Evolutionary conservation across 2,113 vertebrate species (phyloP), one percentile per base, ranked within the genome.

Genomic region (Tauraco erythrolophus): DNA sequence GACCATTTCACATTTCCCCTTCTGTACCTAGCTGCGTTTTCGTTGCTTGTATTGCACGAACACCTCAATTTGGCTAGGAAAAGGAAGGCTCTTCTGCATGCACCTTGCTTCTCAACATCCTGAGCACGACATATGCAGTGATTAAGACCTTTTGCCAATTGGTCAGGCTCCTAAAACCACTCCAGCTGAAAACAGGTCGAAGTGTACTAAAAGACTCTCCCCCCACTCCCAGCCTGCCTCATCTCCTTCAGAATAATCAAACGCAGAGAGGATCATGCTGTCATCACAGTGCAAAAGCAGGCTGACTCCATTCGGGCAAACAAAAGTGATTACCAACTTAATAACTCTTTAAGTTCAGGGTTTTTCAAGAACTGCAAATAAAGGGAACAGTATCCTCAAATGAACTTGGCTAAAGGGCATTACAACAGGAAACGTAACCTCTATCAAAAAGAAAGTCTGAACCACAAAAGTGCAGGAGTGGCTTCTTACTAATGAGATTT

Each of bases 161-260:
- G 8, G 7, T 41, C 58, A 41, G 22, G 45, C 41, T 80, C 19
- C 31, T 77, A 69, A 94, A 89, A 93, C 45, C 56, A 65, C 46
- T 72, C 50, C 50, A 77, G 27, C 6, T 60, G 30, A 60, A 89
- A 89, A 43, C 1, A 61, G 78, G 23, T 43, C 45, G 35, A 46
- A 18, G 25, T 51, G 21, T 30, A 87, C 39, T 43, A 81, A 87
- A 64, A 18, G 6, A 46, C 35, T 80, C 7, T 58, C 7, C 12
- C 24, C 6, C 5, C 0, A 0, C 8, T 54, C 28, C 22, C 64
- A 53, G 6, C 8, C 33, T 0, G 0, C 23, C 24, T n/a, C 21
- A 10, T 25, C 57, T 22, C 66, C 35, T 82, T 48, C 50, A 66
- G 69, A 76, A 5, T 45, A 74, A 85, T 15, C 9, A 56, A 71